Evolutionary conservation across 2,113 vertebrate species (phyloP), one percentile per base, ranked within the genome.

Genomic region (Indri indri): DNA sequence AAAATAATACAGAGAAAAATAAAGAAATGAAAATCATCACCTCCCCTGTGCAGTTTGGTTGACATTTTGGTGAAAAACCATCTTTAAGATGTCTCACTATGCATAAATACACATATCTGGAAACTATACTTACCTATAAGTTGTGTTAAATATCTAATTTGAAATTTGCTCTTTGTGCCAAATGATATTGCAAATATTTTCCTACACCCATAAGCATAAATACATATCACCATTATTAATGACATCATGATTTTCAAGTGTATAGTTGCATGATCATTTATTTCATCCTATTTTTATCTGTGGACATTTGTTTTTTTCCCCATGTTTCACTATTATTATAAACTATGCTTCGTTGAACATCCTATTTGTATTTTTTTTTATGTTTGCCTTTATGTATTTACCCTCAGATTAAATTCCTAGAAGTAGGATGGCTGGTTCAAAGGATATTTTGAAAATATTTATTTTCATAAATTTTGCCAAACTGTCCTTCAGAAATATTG

Each of bases 391-490:
- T 77, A 5, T 71, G 12, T 79, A 61, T 73, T 45, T 97, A 68
- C 70, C 63, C 23, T 68, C 7, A 34, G n/a, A 25, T 20, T 83
- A 83, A 54, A 74, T 54, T 87, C 45, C 59, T 77, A 65, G 30
- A 94, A 95, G 27, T 65, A 83, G 54, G 59, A 91, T 83, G 80
- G 37, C 22, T 59, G 30, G 22, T 54, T 83, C 42, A 74, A 74
- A 76, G 22, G 8, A 2, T n/a, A 88, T 73, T 90, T 94, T 79
- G 40, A 90, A 92, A 71, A 70, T 22, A 76, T 34, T 47, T 50
- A 47, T 91, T 88, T 83, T 63, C 84, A 82, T 79, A 74, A 45
- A 77, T 37, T 88, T 79, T 93, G 57, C 63, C 89, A 88, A 77
- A 73, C 34, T 59, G 1, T 3, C 6, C n/a, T 82, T 86, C 32